Percentiles rank a stretch among this genome's conserved stretches.
These are phyloP conservation scores for Anas acuta DNA, from an alignment of 2,797 vertebrate species.

Conservation along the genomic window DNA sequence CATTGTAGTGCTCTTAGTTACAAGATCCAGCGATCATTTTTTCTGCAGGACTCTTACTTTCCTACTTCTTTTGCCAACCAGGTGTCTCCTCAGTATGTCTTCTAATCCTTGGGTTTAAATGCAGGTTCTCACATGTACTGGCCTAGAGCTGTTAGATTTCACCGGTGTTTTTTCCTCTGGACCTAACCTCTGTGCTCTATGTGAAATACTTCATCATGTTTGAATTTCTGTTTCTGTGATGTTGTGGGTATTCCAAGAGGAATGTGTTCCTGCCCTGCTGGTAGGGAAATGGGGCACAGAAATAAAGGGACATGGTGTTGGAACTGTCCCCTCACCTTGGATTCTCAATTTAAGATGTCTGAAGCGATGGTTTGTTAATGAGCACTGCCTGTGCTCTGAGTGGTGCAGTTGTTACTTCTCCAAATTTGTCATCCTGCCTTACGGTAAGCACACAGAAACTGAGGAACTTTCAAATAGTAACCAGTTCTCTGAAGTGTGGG, in stretches of 20 bases:
- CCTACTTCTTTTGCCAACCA: neutral
- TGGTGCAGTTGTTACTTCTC: neutral
- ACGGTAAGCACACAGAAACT: neutral
- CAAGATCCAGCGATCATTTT: neutral
- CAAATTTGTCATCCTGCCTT: neutral
- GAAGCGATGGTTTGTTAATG: neutral
- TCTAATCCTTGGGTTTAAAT: neutral
- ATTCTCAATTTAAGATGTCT: neutral
- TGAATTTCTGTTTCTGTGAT: neutral
- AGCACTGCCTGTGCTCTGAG: neutral
- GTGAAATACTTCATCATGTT: neutral
- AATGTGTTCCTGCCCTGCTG: neutral
- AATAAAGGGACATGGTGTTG: neutral
- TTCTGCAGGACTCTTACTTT: neutral
- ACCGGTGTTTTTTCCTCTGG: neutral
- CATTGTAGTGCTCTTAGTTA: neutral
- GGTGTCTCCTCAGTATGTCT: neutral
- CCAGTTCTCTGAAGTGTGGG: neutral
- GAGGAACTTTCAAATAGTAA: neutral
- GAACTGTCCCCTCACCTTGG: neutral
- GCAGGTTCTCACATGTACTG: neutral
- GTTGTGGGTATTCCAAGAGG: neutral
- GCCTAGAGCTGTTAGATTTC: neutral
- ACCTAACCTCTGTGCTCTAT: neutral
- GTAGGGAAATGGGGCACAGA: neutral